Percentiles rank a stretch among this genome's conserved stretches.
phyloP scores from a whole-genome alignment of 92 coral and sea anemone species.

The Plumapathes pennacea region DNA sequence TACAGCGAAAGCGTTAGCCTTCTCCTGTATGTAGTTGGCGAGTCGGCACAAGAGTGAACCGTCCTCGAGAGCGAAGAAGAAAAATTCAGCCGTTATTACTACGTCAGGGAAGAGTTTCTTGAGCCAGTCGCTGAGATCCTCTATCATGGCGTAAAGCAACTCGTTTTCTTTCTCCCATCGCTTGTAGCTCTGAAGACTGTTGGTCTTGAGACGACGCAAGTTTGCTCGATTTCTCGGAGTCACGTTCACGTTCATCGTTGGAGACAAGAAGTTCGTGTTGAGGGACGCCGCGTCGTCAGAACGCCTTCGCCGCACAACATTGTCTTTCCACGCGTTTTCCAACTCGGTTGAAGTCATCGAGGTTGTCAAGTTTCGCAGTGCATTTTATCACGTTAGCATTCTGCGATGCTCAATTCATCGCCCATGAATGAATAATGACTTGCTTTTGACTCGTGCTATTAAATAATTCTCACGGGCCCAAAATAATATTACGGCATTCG shows the following conservation, averaged over 20 bases:
- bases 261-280: no score
- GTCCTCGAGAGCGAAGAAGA: constrained; percentile 94
- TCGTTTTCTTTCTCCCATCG: constrained; percentile 99
- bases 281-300: no score
- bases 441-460: no score
- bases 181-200: constrained; percentile 85
- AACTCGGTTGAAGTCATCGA: no score
- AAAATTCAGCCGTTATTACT: constrained; percentile 83
- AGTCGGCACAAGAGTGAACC: constrained; percentile 86
- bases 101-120: constrained; percentile 82
- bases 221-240: constrained; percentile 92
- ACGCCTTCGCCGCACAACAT: no score
- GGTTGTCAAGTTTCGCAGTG: no score
- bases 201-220: constrained; percentile 90
- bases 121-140: constrained; percentile 94
- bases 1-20: constrained; percentile 68
- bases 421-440: no score
- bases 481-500: no score
- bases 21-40: constrained; percentile 95
- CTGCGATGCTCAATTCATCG: no score
- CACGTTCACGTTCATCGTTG: constrained; percentile 54
- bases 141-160: constrained; percentile 95
- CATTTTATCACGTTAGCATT: no score
- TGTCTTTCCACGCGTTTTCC: no score
- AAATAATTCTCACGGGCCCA: no score